Evolutionary conservation across 2,113 vertebrate species (phyloP), one percentile per base, ranked within the genome.

Genomic region (Hystrix cristata): DNA sequence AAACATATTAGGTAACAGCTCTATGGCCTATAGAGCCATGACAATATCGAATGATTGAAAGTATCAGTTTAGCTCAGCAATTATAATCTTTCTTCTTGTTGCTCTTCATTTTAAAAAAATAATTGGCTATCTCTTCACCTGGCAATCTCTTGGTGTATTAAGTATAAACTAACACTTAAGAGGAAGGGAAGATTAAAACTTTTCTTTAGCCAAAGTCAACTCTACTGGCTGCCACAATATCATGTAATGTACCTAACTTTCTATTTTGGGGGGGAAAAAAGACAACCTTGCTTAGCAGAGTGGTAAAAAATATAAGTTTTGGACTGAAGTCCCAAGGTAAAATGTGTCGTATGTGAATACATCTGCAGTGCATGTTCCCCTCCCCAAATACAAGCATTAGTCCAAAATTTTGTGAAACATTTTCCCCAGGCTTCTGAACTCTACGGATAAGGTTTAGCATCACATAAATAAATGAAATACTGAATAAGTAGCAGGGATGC

Each of bases 51-150:
- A 21, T 60, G 13, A 86, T 4, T 84, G 3, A 76, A 87, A 62
- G 46, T 34, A 31, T 83, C 67, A 91, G 18, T 23, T 92, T 95
- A 92, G 16, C 51, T 87, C 27, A 91, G 59, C 3, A 59, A 31
- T n/a, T 59, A 0, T 72, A 78, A 93, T 29, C 62, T 65, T 88
- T 89, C 57, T 83, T 87, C 65, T 12, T 67, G 13, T 60, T 94
- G 69, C 12, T 87, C 9, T 59, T 96, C 53, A 27, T 91, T 87
- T 91, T 64, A 91, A 95, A 95, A 95, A 51, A 38, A 80, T n/a
- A 90, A 92, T 11, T 67, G 60, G 81, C 69, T 64, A 85, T 71
- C 72, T 31, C 18, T 95, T 76, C 25, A 5, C 29, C 21, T 46
- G 72, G 29, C 0, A 60, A 80, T 90, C 38, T 59, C 31, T 92